Conservation (phyloP, 2,888 invertebrate genomes). For the Mechanitis messenoides region DNA sequence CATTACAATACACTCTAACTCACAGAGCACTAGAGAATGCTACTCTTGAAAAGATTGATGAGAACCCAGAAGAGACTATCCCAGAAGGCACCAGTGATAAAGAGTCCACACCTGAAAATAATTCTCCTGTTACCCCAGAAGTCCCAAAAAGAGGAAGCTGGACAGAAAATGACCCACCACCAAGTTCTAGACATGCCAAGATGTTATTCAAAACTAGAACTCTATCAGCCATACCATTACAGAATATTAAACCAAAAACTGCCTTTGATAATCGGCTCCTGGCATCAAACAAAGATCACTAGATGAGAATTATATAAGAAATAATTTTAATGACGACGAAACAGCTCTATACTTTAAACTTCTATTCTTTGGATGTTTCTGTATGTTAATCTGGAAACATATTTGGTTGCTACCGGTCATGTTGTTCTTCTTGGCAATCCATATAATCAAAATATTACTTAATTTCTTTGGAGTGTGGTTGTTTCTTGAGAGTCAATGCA, state of each 20-base stretch:
- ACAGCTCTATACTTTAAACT: slow-evolving; percentile 85
- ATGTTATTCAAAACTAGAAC: slow-evolving; percentile 67
- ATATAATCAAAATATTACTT: slow-evolving; percentile 74
- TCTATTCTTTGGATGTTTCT: slow-evolving; percentile 87
- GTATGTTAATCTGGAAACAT: slow-evolving; percentile 91
- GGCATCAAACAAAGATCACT: slow-evolving; percentile 58
- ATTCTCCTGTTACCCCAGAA: slow-evolving; percentile 54
- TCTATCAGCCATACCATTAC: slow-evolving; percentile 61
- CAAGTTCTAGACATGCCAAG: slow-evolving; percentile 60
- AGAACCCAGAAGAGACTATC: slow-evolving; percentile 45
- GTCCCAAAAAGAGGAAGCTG: slow-evolving; percentile 52
- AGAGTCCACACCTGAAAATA: slow-evolving; percentile 58
- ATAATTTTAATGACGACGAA: slow-evolving; percentile 70
- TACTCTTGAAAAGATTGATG: slow-evolving; percentile 36
- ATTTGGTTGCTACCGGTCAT: slow-evolving; percentile 88
- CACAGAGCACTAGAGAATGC: slow-evolving; percentile 37
- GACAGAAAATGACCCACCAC: slow-evolving; percentile 47
- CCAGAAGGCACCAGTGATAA: slow-evolving; percentile 47
- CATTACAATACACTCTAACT: slow-evolving; percentile 51
- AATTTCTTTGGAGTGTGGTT: slow-evolving; percentile 72
- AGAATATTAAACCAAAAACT: slow-evolving; percentile 51
- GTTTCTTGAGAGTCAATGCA: slow-evolving; percentile 65
- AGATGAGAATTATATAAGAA: slow-evolving; percentile 66
- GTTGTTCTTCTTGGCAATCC: slow-evolving; percentile 85
- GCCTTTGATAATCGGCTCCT: slow-evolving; percentile 57